Conservation (phyloP, 1,140 invertebrate species). For the Temnothorax longispinosus region DNA sequence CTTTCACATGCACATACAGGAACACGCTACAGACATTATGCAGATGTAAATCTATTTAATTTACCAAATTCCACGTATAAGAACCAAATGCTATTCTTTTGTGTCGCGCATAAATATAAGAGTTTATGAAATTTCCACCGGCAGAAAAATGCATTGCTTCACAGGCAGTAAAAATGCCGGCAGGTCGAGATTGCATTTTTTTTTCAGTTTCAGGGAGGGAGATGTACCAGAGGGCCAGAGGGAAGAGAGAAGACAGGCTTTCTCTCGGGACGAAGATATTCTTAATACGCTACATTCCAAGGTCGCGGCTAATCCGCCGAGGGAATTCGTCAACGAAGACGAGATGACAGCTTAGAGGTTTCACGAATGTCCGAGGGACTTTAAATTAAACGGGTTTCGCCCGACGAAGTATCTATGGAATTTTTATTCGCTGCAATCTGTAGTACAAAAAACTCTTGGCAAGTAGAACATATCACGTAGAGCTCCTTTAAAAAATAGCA, state of each 20-base stretch:
- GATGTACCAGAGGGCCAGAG: background rate
- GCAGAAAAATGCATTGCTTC: slow-evolving; percentile 26
- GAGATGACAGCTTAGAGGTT: slow-evolving; percentile 50
- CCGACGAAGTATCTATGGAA: slow-evolving; percentile 21
- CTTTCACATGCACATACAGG: background rate
- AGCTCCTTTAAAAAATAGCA: background rate
- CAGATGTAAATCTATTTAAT: slow-evolving; percentile 33
- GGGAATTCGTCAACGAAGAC: slow-evolving; percentile 35
- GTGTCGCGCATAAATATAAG: slow-evolving; percentile 37
- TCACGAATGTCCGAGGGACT: slow-evolving; percentile 21
- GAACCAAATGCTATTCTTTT: slow-evolving; percentile 43
- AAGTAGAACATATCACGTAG: slow-evolving; percentile 6
- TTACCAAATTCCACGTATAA: slow-evolving; percentile 30
- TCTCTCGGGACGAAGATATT: slow-evolving; percentile 21
- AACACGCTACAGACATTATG: background rate
- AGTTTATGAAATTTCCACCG: slow-evolving; percentile 54
- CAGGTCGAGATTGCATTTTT: slow-evolving; percentile 54
- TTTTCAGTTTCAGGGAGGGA: slow-evolving; percentile 1
- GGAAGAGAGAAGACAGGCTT: background rate
- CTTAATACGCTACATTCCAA: slow-evolving; percentile 54
- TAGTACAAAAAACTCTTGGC: background rate
- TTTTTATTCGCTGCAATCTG: slow-evolving; percentile 42
- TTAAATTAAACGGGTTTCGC: slow-evolving; percentile 50
- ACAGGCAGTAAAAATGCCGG: slow-evolving; percentile 27
- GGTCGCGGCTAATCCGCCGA: slow-evolving; percentile 37